Evolutionary conservation across 2,113 vertebrate species (phyloP), one percentile per base, ranked within the genome.

Genomic region (Microtus oregoni): DNA sequence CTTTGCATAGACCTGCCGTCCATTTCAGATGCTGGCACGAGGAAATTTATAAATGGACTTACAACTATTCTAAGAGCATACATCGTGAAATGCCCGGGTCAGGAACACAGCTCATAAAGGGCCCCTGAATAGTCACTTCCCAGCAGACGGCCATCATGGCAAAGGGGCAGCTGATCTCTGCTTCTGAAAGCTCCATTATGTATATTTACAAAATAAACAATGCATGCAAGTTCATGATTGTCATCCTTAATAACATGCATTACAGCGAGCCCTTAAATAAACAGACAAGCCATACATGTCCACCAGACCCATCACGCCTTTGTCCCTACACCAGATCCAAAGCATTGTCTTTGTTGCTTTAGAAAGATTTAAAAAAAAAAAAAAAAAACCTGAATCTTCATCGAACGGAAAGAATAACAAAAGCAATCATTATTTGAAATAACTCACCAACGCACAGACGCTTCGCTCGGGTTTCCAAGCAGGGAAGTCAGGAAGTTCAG

Each of bases 401-500:
- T 38, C 15, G 91, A 77, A 32, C 72, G 75, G 85, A 67, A 77
- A 22, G 67, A 44, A 89, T 76, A 88, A 92, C 55, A 90, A 50
- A 94, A 96, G 83, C 89, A 96, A 94, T 83, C 65, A 55, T 90
- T 73, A 90, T 92, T 95, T 86, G 89, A 95, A 83, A 89, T 67
- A 92, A 97, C 95, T 97, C 87, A 52, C 90, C 94, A 35, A 38
- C 89, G 58, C 78, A 96, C 77, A 89, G 93, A 93, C 28, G 91
- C 78, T 98, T 89, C 28, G 91, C 77, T 98, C 92, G 24, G 88
- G 72, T 97, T 98, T 96, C 79, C 97, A 98, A 97, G 86, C 98
- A 92, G 85, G n/a, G 86, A 98, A 97, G 96, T 97, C 96, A 90
- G 70, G 50, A 95, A 96, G 94, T 94, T 97, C 96, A 91, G 92